Conservation (phyloP, 1,140 invertebrate species). For the Neodiprion virginianus region DNA sequence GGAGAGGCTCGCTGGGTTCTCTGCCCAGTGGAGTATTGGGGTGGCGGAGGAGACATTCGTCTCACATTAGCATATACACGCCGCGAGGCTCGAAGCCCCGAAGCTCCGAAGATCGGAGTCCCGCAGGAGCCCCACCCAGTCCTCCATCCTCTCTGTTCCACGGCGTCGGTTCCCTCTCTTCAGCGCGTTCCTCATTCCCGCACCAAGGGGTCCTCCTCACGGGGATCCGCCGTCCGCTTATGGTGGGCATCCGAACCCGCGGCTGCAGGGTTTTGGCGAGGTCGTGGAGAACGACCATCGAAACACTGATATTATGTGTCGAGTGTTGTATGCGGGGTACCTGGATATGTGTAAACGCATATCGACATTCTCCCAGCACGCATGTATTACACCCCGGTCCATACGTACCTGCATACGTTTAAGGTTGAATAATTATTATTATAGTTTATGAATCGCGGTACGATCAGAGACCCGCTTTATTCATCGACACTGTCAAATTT, state of each 20-base stretch:
- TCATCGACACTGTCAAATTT: constrained; percentile 7
- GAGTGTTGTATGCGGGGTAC: neutral
- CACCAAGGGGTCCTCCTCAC: too few relatives aligned
- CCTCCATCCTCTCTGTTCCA: neutral
- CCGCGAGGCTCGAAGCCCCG: constrained; percentile 32
- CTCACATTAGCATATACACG: constrained; percentile 59
- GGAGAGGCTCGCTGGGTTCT: neutral
- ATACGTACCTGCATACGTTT: neutral
- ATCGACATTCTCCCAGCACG: neutral
- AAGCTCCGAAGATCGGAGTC: neutral
- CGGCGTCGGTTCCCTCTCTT: neutral
- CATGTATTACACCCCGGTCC: neutral
- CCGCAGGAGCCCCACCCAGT: neutral
- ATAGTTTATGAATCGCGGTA: constrained; percentile 3
- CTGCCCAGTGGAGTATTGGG: neutral
- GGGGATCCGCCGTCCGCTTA: too few relatives aligned
- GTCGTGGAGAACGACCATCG: too few relatives aligned
- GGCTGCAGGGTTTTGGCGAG: too few relatives aligned
- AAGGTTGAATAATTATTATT: neutral
- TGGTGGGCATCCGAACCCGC: too few relatives aligned
- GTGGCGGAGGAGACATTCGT: constrained; percentile 42
- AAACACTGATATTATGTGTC: neutral
- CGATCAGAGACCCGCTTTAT: neutral
- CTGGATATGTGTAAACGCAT: neutral
- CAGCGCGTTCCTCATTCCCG: neutral